Evolutionary conservation across 2,113 vertebrate species (phyloP), one percentile per base, ranked within the genome.

Genomic region (Geococcyx californianus): DNA sequence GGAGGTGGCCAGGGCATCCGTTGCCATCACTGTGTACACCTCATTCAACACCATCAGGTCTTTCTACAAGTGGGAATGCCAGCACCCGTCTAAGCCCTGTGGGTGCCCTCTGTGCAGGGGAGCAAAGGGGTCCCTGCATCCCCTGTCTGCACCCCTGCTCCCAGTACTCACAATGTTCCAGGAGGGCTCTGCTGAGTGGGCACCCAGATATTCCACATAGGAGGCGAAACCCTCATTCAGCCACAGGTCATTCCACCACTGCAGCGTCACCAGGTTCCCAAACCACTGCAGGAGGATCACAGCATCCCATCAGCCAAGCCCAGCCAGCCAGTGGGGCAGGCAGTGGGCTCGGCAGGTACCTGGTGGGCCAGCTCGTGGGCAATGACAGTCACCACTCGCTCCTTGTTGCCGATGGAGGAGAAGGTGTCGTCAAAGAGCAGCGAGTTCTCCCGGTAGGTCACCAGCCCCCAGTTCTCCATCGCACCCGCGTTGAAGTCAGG

Each of bases 401-500:
- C 98, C 95, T 98, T 99, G 98, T 99, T 99, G 84, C 98, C 51
- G 1, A 90, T 98, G 90, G 99, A 99, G 82, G 99, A 99, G 34
- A 90, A 93, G 0, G 0, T 0, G 0, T 66, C 14, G 36, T 99
- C 97, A 1, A 95, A 99, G 19, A 99, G 98, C 73, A 99, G 97
- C 0, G 99, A 91, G 1, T 97, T 99, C 96, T 99, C 99, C 55
- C 99, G 97, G 97, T 99, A 99, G 13, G 99, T 99, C 91, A 99
- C 92, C 69, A 99, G 98, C 18, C 99, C 99, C 99, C 99, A 99
- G 98, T 99, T 99, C 97, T 99, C 99, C 99, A 99, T 99, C 1
- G 99, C 99, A 0, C 99, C 99, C 1, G 99, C 98, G 0, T 97
- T 97, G 94, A 99, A 99, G 95, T 99, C 99, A 0, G 99, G 99